Evolutionary conservation across 2,888 invertebrate genomes (phyloP).

Genomic region (Orgyia antiqua): DNA sequence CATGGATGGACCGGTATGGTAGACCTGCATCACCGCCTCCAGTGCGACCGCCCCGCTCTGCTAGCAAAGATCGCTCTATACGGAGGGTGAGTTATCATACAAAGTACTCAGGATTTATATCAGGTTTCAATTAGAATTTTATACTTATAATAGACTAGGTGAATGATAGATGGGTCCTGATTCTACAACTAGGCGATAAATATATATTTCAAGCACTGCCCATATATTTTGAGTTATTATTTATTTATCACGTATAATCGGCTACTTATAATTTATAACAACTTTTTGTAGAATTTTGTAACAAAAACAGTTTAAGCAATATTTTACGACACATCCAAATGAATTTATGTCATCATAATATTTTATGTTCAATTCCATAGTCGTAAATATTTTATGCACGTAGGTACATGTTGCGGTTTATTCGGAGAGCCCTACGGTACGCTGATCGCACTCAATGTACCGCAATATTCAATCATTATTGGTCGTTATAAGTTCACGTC

Average conservation of each 20-base stretch:
- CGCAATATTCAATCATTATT: constrained; percentile 43
- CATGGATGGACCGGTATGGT: constrained; percentile 96
- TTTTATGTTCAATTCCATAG: constrained; percentile 39
- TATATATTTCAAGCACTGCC: no score
- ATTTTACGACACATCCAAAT: constrained; percentile 23
- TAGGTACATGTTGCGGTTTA: constrained; percentile 19
- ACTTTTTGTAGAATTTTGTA: no score
- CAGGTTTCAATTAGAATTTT: no score
- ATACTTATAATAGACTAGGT: no score
- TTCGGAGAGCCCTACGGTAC: constrained; percentile 34
- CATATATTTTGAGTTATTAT: no score
- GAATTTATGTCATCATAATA: constrained; percentile 39
- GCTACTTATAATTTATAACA: no score
- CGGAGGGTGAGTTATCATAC: constrained; percentile 81
- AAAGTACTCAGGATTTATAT: no score
- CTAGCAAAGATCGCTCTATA: constrained; percentile 81
- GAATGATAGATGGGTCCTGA: no score
- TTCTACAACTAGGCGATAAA: no score
- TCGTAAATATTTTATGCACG: constrained; percentile 39
- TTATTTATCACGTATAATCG: no score
- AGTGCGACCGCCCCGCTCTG: constrained; percentile 57
- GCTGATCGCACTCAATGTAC: constrained; percentile 48
- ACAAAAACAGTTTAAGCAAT: no score
- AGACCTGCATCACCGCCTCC: constrained; percentile 89
- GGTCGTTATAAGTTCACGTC: constrained; percentile 39